Evolutionary conservation across 2,888 invertebrate genomes (phyloP).

Genomic region (Cyclophora punctaria): DNA sequence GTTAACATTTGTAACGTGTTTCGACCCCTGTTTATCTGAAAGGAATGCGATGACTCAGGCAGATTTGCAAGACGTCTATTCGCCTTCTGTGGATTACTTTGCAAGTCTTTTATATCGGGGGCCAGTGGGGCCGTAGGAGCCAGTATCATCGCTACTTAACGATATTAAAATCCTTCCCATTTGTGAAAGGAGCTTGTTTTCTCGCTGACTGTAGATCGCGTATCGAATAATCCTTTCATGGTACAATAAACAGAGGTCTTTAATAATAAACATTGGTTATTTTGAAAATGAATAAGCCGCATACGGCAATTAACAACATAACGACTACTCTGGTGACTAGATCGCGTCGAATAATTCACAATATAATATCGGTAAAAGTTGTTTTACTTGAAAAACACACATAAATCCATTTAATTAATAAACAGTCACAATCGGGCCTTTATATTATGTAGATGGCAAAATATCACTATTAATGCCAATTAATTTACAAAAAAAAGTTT

Average conservation of each 20-base stretch:
- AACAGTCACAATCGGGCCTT: too few relatives aligned
- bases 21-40: conserved; percentile 67
- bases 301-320: too few relatives aligned
- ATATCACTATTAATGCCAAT: too few relatives aligned
- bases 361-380: too few relatives aligned
- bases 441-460: too few relatives aligned
- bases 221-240: conserved; percentile 55
- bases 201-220: conserved; percentile 50
- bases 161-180: conserved; percentile 73
- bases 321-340: too few relatives aligned
- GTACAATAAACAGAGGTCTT: conserved; percentile 21
- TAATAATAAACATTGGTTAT: too few relatives aligned
- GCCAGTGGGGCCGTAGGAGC: conserved; percentile 21
- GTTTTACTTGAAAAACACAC: too few relatives aligned
- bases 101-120: conserved; percentile 65
- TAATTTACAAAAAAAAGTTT: too few relatives aligned
- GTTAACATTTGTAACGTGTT: conserved; percentile 36
- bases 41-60: conserved; percentile 72
- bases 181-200: conserved; percentile 71
- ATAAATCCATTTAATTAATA: too few relatives aligned
- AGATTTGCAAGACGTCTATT: conserved; percentile 67
- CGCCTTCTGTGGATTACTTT: conserved; percentile 71
- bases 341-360: too few relatives aligned
- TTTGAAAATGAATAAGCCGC: too few relatives aligned
- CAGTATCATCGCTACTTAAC: conserved; percentile 73